A percentile compares a stretch with the other conserved stretches of the same genome.
Evolutionary conservation across 2,797 vertebrate genomes (phyloP).

Genomic region (Gallinago stenura): DNA sequence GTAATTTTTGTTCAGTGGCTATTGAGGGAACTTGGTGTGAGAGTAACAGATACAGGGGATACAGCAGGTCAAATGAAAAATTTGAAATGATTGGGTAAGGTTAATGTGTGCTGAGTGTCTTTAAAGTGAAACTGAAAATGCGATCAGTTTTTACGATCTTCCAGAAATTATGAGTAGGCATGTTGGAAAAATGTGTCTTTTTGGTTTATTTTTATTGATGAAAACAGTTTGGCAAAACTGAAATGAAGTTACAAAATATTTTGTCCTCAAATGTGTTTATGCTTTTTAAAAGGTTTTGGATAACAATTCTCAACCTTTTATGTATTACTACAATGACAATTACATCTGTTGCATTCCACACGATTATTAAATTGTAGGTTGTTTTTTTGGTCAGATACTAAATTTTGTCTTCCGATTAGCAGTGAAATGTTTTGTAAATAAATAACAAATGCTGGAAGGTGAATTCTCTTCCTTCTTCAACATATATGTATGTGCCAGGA

Average conservation of each 20-base stretch:
- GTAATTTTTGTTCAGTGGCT: background rate
- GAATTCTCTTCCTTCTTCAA: background rate
- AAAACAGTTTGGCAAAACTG: background rate
- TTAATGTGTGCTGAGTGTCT: background rate
- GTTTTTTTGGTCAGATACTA: background rate
- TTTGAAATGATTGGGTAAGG: background rate
- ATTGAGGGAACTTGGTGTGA: background rate
- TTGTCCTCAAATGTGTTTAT: background rate
- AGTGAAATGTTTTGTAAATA: slow-evolving; percentile 9
- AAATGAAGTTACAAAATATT: background rate
- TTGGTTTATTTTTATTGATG: background rate
- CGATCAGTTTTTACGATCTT: background rate
- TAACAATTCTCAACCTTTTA: background rate
- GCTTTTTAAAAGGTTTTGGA: background rate
- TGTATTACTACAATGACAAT: slow-evolving; percentile 16
- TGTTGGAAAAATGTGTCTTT: background rate
- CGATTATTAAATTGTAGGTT: slow-evolving; percentile 46
- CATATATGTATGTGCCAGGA: rapidly evolving
- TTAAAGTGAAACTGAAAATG: background rate
- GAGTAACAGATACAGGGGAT: background rate
- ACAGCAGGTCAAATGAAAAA: background rate
- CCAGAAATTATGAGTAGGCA: background rate
- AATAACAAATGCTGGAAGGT: background rate
- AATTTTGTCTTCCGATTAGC: slow-evolving; percentile 36
- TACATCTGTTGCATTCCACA: slow-evolving; percentile 52